A percentile compares a stretch with the other conserved stretches of the same genome.
These are phyloP conservation scores for Pteropus alecto DNA, from an alignment of 2,113 vertebrate genomes.

Conservation along the genomic window DNA sequence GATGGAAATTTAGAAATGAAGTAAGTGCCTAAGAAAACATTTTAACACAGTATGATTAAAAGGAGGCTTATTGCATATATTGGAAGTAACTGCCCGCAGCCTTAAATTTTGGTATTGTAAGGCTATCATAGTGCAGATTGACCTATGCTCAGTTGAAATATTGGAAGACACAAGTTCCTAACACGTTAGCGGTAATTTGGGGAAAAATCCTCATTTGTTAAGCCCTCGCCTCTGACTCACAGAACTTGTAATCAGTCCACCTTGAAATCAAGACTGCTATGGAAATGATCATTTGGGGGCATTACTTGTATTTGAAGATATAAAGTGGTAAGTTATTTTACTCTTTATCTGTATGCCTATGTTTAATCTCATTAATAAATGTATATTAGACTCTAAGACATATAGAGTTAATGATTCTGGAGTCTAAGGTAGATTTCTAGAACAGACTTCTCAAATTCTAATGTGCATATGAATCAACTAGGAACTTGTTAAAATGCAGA, in stretches of 20 bases:
- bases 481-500: not conserved
- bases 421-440: not conserved
- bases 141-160: not conserved
- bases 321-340: not conserved
- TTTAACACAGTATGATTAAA: not conserved
- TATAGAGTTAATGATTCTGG: not conserved
- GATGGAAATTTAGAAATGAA: not conserved
- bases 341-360: not conserved
- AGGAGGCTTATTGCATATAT: not conserved
- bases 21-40: not conserved
- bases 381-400: not conserved
- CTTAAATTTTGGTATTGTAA: not conserved
- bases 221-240: not conserved
- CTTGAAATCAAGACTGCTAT: not conserved
- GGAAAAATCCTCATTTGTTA: not conserved
- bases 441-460: not conserved
- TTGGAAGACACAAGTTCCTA: not conserved
- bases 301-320: not conserved
- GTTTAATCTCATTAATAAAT: conserved; percentile 28
- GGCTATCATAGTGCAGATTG: not conserved
- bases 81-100: not conserved
- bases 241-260: not conserved
- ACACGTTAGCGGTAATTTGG: not conserved
- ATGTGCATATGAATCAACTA: not conserved
- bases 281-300: not conserved